These are phyloP conservation scores for Trinorchestia longiramus DNA, from an alignment of 1,140 invertebrate species.

Conservation along the genomic window DNA sequence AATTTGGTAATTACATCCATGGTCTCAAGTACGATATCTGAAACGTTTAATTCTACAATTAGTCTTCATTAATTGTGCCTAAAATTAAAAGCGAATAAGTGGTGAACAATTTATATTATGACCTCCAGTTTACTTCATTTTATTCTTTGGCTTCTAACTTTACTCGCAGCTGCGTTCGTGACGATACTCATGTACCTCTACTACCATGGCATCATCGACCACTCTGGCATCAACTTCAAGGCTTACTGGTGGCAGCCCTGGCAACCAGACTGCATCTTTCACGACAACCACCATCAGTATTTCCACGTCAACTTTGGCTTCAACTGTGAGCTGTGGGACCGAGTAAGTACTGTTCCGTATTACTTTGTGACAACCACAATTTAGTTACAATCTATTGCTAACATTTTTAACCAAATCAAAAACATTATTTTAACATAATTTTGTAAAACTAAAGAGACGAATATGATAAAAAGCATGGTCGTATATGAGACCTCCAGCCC, in stretches of 20 bases:
- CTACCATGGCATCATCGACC: constrained; percentile 82
- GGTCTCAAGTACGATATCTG: no score
- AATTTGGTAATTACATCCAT: no score
- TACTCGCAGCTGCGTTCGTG: constrained; percentile 72
- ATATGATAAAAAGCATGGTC: no score
- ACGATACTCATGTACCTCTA: constrained; percentile 76
- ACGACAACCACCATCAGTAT: constrained; percentile 84
- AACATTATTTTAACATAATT: no score
- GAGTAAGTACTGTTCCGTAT: constrained; percentile 70
- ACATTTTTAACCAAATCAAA: neutral
- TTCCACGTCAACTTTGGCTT: constrained; percentile 83
- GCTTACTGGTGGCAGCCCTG: constrained; percentile 82
- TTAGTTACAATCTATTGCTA: neutral
- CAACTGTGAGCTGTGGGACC: constrained; percentile 79
- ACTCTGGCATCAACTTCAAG: constrained; percentile 82
- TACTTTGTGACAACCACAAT: neutral
- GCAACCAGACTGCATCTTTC: constrained; percentile 81
- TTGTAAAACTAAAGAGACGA: no score
- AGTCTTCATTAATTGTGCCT: no score
- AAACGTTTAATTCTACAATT: no score
- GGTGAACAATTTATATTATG: no score
- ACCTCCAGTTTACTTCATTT: neutral
- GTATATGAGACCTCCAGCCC: no score
- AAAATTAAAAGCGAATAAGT: no score
- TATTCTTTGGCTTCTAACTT: neutral